These are phyloP conservation scores for Andrena chrysosceles DNA, from an alignment of 2,888 invertebrate species.

Conservation along the genomic window DNA sequence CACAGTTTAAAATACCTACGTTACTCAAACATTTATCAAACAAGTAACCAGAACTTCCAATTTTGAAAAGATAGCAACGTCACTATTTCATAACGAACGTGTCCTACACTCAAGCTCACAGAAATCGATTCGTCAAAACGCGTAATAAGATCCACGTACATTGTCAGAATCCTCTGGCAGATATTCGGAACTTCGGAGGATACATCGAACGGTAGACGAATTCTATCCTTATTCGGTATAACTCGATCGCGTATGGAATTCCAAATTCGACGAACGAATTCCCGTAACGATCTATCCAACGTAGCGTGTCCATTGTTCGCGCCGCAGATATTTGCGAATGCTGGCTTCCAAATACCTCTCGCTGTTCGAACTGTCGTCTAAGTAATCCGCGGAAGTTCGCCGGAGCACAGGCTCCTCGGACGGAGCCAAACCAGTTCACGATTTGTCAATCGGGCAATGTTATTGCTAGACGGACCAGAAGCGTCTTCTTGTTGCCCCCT, in stretches of 20 bases:
- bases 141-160: neutral
- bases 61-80: too few relatives aligned
- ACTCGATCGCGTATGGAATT: slow-evolving; percentile 32
- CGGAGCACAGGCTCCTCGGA: neutral
- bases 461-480: slow-evolving; percentile 21
- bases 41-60: too few relatives aligned
- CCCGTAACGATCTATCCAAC: slow-evolving; percentile 43
- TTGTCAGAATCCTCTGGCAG: neutral
- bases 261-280: slow-evolving; percentile 37
- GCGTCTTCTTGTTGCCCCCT: slow-evolving; percentile 29
- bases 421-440: slow-evolving; percentile 42
- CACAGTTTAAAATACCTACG: too few relatives aligned
- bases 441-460: slow-evolving; percentile 56
- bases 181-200: neutral
- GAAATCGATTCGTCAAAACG: too few relatives aligned
- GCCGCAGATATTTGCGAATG: slow-evolving; percentile 54
- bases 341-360: slow-evolving; percentile 51
- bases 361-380: slow-evolving; percentile 61
- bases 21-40: too few relatives aligned
- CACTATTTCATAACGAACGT: too few relatives aligned
- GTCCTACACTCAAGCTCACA: too few relatives aligned
- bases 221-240: neutral
- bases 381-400: slow-evolving; percentile 64
- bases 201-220: neutral
- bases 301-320: slow-evolving; percentile 57